Conservation (phyloP, 2,113 vertebrate genomes). For the Amphiprion percula region DNA sequence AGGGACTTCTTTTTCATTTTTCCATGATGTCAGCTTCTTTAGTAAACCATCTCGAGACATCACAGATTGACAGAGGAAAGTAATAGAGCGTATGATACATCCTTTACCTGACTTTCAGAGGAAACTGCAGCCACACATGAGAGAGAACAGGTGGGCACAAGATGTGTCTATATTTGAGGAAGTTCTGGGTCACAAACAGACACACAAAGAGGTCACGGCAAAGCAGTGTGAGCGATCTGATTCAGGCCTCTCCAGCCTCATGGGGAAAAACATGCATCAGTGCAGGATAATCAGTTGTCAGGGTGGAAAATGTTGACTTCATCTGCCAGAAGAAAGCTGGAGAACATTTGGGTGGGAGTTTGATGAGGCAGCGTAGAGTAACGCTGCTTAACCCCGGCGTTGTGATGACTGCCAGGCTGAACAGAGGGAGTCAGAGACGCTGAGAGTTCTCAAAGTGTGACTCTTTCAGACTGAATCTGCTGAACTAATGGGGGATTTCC, state of each 20-base stretch:
- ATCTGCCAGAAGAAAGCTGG: neutral
- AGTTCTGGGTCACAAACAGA: conserved; percentile 6
- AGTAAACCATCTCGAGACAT: neutral
- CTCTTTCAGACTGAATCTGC: conserved; percentile 23
- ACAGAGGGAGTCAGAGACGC: neutral
- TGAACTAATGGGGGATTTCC: conserved; percentile 68
- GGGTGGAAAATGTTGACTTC: conserved; percentile 35
- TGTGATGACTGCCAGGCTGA: neutral
- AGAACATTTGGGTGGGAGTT: conserved; percentile 1
- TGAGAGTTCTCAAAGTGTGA: conserved; percentile 1
- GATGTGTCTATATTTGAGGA: conserved; percentile 13
- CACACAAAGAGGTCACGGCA: conserved; percentile 1
- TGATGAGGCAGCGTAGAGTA: neutral
- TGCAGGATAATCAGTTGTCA: conserved; percentile 19
- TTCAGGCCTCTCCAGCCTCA: neutral
- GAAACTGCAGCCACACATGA: neutral
- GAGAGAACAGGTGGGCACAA: conserved; percentile 44
- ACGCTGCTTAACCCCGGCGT: neutral
- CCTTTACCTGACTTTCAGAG: no score
- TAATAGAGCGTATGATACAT: no score
- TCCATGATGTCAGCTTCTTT: neutral
- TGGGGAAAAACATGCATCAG: conserved; percentile 5
- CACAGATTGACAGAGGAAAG: neutral
- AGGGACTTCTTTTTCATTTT: neutral
- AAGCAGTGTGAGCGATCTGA: neutral